Percentiles rank a stretch among this genome's conserved stretches.
Conservation (phyloP, 2,797 vertebrate genomes). For the Iguana delicatissima region DNA sequence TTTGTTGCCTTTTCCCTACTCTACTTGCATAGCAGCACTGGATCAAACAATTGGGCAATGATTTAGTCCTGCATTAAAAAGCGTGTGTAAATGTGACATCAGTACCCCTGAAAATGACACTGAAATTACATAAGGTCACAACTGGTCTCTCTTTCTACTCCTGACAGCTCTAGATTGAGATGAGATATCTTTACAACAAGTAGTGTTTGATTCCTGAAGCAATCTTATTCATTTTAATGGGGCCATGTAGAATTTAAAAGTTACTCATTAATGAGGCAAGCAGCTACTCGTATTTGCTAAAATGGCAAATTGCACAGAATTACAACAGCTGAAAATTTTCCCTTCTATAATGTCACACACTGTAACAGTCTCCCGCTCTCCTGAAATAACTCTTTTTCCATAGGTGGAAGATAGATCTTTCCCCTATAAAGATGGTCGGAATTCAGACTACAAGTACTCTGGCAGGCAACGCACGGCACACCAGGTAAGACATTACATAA, state of each 20-base stretch:
- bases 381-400: not conserved
- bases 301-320: rapidly evolving
- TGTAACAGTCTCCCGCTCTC: not conserved
- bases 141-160: not conserved
- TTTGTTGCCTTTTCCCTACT: not conserved
- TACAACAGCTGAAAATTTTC: not conserved
- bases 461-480: too few relatives aligned
- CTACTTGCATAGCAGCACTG: not conserved
- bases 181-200: not conserved
- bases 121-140: not conserved
- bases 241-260: conserved; percentile 17
- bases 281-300: not conserved
- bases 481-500: not conserved
- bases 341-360: not conserved
- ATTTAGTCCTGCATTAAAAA: not conserved
- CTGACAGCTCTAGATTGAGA: not conserved
- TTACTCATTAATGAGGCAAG: not conserved
- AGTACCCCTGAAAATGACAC: not conserved
- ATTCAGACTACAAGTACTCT: not conserved
- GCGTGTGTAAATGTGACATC: not conserved
- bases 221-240: not conserved
- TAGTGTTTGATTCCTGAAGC: not conserved
- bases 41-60: not conserved
- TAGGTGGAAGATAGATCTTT: not conserved
- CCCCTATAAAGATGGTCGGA: not conserved